Conservation (phyloP, 2,888 invertebrate genomes). For the Icerya purchasi region DNA sequence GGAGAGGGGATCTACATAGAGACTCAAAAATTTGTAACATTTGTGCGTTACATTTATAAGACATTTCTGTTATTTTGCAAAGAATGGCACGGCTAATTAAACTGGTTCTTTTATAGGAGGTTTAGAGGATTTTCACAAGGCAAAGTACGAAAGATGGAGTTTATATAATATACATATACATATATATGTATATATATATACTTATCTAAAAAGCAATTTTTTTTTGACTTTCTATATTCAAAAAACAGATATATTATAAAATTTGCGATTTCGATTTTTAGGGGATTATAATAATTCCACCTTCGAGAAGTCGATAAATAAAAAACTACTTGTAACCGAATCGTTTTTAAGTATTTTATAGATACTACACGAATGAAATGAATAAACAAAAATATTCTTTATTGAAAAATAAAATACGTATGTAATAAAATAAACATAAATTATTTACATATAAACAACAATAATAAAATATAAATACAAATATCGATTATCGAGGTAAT, state of each 20-base stretch:
- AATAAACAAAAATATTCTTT: not conserved
- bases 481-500: no score
- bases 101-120: no score
- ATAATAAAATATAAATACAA: not conserved
- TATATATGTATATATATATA: no score
- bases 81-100: no score
- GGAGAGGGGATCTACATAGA: no score
- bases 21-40: no score
- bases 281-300: not conserved
- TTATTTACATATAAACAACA: not conserved
- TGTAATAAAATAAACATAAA: not conserved
- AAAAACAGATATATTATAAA: not conserved
- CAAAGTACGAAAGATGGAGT: not conserved
- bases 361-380: not conserved
- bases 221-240: not conserved
- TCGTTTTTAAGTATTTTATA: not conserved
- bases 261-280: not conserved
- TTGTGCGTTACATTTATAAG: no score
- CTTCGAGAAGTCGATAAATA: not conserved
- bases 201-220: not conserved
- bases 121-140: not conserved
- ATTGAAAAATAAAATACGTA: no score
- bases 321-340: not conserved
- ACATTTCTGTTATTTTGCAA: no score
- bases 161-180: not conserved